phyloP scores from a whole-genome alignment of 2,113 vertebrate species.

The Enhydra lutris region DNA sequence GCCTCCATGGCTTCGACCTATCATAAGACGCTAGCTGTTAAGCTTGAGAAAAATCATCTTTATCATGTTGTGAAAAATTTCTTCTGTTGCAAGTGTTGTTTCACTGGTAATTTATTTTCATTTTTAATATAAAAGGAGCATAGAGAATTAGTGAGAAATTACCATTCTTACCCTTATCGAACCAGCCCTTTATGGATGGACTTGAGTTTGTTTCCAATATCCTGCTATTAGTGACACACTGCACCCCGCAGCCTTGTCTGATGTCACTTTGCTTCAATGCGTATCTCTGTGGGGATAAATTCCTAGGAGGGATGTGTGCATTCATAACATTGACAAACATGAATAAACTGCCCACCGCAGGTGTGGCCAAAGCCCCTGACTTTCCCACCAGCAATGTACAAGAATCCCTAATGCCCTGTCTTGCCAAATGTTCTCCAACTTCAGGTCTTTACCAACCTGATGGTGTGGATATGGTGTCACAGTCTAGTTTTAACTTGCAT shows the following conservation, averaged over 20 bases:
- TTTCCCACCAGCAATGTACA: background rate
- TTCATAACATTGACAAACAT: fast-evolving
- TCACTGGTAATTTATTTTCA: background rate
- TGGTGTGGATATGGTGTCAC: fast-evolving
- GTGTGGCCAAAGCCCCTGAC: background rate
- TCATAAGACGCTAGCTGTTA: background rate
- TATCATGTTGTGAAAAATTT: background rate
- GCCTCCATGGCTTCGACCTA: no score
- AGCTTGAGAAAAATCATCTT: background rate
- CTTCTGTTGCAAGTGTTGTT: background rate
- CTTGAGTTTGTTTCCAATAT: background rate
- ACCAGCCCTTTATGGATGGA: background rate
- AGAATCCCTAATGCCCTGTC: fast-evolving
- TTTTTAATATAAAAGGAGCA: background rate
- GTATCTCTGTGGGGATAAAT: background rate
- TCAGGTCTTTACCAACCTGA: background rate
- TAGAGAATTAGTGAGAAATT: background rate
- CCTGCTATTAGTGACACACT: background rate
- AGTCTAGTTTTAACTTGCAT: background rate
- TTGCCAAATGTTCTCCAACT: background rate
- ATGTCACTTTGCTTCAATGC: no score
- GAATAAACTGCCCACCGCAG: background rate
- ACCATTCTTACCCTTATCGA: background rate
- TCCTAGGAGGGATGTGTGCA: background rate
- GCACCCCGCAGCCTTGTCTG: background rate